These are phyloP conservation scores for Mustelus asterias DNA, from an alignment of 2,113 vertebrate species.

Conservation along the genomic window DNA sequence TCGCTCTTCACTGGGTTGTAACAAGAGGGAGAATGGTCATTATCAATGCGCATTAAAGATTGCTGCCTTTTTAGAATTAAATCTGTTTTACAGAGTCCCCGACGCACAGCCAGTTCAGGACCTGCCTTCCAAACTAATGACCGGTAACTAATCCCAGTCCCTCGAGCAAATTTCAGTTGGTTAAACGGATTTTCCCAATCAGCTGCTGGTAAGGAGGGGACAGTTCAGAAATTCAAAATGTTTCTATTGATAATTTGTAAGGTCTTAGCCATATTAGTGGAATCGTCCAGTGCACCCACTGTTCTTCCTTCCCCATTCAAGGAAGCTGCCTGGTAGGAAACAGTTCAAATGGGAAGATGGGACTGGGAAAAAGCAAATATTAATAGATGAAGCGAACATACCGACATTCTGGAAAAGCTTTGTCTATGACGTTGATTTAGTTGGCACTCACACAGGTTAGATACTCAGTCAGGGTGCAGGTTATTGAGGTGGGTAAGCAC, in stretches of 20 bases:
- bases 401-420: not conserved
- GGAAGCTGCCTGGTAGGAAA: not conserved
- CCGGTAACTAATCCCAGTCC: not conserved
- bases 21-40: not conserved
- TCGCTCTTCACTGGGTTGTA: too few relatives aligned
- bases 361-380: too few relatives aligned
- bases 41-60: not conserved
- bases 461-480: not conserved
- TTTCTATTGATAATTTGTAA: not conserved
- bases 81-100: not conserved
- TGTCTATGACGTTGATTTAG: not conserved
- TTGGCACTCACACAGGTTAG: conserved; percentile 9
- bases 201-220: not conserved
- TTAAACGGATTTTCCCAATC: not conserved
- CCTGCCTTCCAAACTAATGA: not conserved
- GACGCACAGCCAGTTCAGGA: not conserved
- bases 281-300: not conserved
- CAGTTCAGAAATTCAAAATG: not conserved
- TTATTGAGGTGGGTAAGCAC: not conserved
- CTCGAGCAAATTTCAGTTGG: not conserved
- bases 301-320: not conserved
- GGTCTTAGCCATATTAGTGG: not conserved
- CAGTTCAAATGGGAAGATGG: not conserved
- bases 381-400: not conserved
- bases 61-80: not conserved